phyloP scores from a whole-genome alignment of 1,140 invertebrate species.

The Ephestia elutella region DNA sequence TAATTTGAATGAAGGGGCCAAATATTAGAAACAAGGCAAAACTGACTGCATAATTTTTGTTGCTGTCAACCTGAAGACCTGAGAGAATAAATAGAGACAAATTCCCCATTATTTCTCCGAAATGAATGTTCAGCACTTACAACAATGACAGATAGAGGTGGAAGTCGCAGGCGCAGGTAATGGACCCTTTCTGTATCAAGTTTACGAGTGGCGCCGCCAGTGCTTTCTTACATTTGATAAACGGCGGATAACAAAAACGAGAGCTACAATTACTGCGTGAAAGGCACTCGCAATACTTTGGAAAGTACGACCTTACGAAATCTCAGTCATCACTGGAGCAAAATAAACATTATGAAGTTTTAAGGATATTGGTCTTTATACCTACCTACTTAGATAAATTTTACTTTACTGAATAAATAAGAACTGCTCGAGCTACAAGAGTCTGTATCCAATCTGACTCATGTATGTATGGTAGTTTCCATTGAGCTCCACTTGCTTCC shows the following conservation, averaged over 20 bases:
- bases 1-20: too few species aligned
- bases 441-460: too few species aligned
- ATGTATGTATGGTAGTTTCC: too few species aligned
- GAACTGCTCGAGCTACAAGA: too few species aligned
- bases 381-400: too few species aligned
- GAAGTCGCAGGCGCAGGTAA: background rate
- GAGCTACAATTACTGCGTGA: slow-evolving; percentile 60
- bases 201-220: slow-evolving; percentile 1
- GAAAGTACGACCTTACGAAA: slow-evolving; percentile 63
- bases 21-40: too few species aligned
- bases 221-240: slow-evolving; percentile 50
- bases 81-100: too few species aligned
- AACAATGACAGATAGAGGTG: background rate
- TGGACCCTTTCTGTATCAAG: slow-evolving; percentile 1
- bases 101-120: background rate
- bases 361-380: background rate
- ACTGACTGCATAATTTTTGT: too few species aligned
- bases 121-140: background rate
- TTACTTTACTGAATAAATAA: too few species aligned
- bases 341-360: background rate
- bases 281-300: slow-evolving; percentile 51
- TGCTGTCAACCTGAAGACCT: too few species aligned
- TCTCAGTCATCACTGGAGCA: slow-evolving; percentile 8
- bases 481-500: too few species aligned
- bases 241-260: slow-evolving; percentile 53